These are phyloP conservation scores for Cygnus olor DNA, from an alignment of 2,797 vertebrate genomes.

Conservation along the genomic window DNA sequence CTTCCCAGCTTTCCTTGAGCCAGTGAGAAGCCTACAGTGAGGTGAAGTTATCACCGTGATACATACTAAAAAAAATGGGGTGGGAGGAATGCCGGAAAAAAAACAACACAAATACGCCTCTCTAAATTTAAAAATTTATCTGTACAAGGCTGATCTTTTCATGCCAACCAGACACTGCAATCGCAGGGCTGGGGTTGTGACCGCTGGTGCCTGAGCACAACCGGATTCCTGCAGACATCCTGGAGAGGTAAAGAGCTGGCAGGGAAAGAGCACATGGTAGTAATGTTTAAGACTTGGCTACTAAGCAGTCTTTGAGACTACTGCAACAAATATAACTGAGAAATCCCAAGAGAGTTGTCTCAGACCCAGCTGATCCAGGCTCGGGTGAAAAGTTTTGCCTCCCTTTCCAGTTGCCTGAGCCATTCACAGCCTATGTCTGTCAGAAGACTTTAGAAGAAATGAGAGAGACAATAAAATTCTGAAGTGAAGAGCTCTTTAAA, in stretches of 20 bases:
- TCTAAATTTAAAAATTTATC: not conserved
- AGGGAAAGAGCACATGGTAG: not conserved
- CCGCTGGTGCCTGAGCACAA: fast-evolving
- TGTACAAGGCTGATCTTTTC: not conserved
- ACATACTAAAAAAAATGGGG: fast-evolving
- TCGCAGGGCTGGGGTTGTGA: fast-evolving
- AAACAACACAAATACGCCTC: not conserved
- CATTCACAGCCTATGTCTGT: not conserved
- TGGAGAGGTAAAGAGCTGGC: not conserved
- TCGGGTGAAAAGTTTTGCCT: not conserved
- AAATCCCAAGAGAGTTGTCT: not conserved
- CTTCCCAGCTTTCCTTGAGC: not conserved
- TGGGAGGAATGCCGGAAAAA: fast-evolving
- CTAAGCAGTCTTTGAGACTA: not conserved
- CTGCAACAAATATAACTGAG: not conserved
- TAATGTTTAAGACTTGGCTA: not conserved
- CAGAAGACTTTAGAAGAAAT: not conserved
- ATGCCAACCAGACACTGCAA: not conserved
- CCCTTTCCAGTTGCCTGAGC: not conserved
- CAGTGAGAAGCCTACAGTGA: not conserved
- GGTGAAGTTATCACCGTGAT: not conserved
- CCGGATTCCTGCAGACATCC: not conserved
- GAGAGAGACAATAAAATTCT: slow-evolving; percentile 29
- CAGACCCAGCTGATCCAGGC: not conserved
- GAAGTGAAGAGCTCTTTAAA: slow-evolving; percentile 65